Percentiles rank a stretch among this genome's conserved stretches.
These are phyloP conservation scores for Spheniscus humboldti DNA, from an alignment of 2,797 vertebrate genomes.

Conservation along the genomic window DNA sequence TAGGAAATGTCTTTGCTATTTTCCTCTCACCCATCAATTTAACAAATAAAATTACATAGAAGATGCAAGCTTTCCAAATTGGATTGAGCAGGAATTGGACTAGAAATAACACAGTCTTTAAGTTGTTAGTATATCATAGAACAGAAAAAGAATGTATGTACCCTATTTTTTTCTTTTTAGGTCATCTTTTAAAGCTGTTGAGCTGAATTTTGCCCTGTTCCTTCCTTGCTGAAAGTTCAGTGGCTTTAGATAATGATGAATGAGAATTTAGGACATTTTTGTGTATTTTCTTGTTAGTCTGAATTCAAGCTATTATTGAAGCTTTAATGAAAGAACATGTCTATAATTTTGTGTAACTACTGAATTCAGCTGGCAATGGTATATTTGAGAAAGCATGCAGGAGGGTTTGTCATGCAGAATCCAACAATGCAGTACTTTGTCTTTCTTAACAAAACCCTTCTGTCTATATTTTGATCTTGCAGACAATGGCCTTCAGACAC, in stretches of 20 bases:
- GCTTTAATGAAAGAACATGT: slow-evolving; percentile 1
- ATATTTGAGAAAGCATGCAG: not conserved
- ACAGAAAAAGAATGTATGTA: not conserved
- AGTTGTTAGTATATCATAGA: not conserved
- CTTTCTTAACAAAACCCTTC: slow-evolving; percentile 31
- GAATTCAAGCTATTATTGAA: not conserved
- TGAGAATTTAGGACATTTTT: not conserved
- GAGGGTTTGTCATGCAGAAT: not conserved
- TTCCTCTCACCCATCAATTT: not conserved
- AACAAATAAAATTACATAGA: not conserved
- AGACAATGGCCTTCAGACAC: slow-evolving; percentile 80
- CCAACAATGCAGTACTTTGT: slow-evolving; percentile 4
- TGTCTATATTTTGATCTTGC: slow-evolving; percentile 51
- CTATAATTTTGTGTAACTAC: not conserved
- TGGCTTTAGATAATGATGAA: not conserved
- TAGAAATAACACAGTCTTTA: not conserved
- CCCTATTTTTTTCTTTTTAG: not conserved
- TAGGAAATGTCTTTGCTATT: not conserved
- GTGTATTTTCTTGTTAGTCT: not conserved
- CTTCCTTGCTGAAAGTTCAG: not conserved
- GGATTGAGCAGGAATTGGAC: not conserved
- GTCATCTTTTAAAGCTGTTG: not conserved
- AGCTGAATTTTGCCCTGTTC: not conserved
- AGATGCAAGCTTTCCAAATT: not conserved
- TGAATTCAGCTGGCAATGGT: not conserved